Conservation (phyloP, 2,888 invertebrate genomes). For the Pandemis heparana region DNA sequence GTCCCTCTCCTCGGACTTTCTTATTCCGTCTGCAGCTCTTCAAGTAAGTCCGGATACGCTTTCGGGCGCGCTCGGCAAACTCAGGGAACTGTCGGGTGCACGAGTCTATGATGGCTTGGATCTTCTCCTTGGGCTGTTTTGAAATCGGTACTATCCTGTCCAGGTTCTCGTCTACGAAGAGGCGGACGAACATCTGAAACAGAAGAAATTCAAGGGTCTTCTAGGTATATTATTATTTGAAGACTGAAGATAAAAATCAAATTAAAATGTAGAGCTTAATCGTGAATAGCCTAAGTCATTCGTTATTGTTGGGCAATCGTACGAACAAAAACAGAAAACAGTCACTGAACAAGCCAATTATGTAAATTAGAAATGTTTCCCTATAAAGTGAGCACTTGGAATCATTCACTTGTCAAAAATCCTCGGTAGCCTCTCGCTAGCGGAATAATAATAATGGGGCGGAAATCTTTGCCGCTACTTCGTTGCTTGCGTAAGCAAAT, state of each 20-base stretch:
- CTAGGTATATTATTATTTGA: no score
- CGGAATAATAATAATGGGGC: slow-evolving; percentile 2
- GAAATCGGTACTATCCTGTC: slow-evolving; percentile 98
- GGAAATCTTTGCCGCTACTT: slow-evolving; percentile 8
- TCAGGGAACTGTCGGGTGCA: slow-evolving; percentile 99
- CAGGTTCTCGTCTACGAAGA: slow-evolving; percentile 98
- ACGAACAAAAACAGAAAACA: neutral
- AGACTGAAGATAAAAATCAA: no score
- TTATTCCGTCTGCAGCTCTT: slow-evolving; percentile 98
- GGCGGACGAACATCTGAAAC: slow-evolving; percentile 97
- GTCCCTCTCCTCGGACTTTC: slow-evolving; percentile 92
- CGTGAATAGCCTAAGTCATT: no score
- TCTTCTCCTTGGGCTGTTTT: slow-evolving; percentile 98
- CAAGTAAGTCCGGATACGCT: slow-evolving; percentile 97
- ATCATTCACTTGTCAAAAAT: slow-evolving; percentile 4
- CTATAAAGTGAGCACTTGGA: neutral
- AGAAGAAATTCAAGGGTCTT: neutral
- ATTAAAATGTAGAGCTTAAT: no score
- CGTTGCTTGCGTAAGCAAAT: slow-evolving; percentile 21
- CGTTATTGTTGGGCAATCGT: no score
- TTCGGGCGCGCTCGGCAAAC: slow-evolving; percentile 97
- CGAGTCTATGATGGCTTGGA: slow-evolving; percentile 98
- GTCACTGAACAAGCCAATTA: neutral
- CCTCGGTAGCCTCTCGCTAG: neutral
- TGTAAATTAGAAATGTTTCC: neutral